These are phyloP conservation scores for Petrolisthes manimaculis DNA, from an alignment of 2,888 invertebrate species.

Conservation along the genomic window DNA sequence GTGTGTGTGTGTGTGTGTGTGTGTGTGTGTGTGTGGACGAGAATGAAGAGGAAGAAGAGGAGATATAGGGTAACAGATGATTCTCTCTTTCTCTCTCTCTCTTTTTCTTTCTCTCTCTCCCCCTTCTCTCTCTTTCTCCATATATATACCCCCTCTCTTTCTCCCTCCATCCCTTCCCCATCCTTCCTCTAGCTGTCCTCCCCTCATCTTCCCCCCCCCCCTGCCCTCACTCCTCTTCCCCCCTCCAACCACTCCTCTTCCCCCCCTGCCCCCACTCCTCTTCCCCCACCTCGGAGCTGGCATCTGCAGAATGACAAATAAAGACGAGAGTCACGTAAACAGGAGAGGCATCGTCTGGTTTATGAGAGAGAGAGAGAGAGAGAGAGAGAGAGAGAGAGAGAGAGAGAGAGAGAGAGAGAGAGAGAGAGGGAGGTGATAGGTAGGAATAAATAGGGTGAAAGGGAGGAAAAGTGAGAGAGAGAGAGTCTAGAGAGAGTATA, in stretches of 20 bases:
- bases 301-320: constrained; percentile 48
- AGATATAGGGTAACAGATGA: not conserved
- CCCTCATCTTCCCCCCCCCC: not conserved
- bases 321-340: constrained; percentile 44
- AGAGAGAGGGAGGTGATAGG: not conserved
- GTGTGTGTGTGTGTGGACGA: not conserved
- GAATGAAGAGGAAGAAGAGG: not conserved
- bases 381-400: not conserved
- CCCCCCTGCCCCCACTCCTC: not conserved
- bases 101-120: not conserved
- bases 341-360: constrained; percentile 45
- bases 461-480: not conserved
- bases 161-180: not conserved
- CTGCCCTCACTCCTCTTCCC: constrained; percentile 4
- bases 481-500: not conserved
- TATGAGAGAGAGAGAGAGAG: constrained; percentile 49
- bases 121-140: not conserved
- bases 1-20: constrained; percentile 24
- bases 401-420: constrained; percentile 23
- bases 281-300: not conserved
- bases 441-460: no score
- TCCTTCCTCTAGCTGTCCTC: not conserved
- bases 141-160: not conserved
- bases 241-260: not conserved
- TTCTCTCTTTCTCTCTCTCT: not conserved